These are phyloP conservation scores for Rhabdomys dilectus DNA, from an alignment of 2,113 vertebrate species.

Conservation along the genomic window DNA sequence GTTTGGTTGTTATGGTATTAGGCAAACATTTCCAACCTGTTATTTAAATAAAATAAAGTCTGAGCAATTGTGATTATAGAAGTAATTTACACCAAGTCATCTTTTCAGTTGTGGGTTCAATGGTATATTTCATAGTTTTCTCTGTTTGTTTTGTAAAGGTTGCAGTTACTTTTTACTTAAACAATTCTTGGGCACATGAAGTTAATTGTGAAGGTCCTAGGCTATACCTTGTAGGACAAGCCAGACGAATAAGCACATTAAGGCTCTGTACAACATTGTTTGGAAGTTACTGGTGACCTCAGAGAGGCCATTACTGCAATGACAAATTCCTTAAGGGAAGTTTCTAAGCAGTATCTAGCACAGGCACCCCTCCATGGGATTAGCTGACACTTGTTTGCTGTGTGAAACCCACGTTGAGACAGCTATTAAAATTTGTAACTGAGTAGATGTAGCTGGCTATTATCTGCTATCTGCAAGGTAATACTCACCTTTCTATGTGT, in stretches of 20 bases:
- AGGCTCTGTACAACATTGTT: not conserved
- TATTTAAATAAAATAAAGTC: slow-evolving; percentile 35
- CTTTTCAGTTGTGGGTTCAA: not conserved
- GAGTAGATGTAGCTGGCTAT: not conserved
- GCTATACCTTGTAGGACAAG: not conserved
- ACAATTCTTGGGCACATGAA: not conserved
- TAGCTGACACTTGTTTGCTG: not conserved
- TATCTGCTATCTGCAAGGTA: not conserved
- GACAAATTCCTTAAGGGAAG: not conserved
- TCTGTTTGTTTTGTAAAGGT: not conserved
- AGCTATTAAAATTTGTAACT: not conserved
- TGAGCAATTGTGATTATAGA: slow-evolving; percentile 3
- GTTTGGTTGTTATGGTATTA: slow-evolving; percentile 73
- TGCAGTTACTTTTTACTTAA: not conserved
- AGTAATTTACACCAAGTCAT: slow-evolving; percentile 38
- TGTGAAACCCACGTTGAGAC: not conserved
- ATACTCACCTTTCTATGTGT: not conserved
- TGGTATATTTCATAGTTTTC: not conserved
- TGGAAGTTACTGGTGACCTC: not conserved
- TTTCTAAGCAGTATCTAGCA: not conserved
- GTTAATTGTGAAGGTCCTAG: not conserved
- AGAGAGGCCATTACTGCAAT: not conserved
- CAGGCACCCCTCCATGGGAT: not conserved
- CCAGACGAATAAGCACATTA: not conserved
- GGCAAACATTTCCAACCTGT: slow-evolving; percentile 27